Base-by-base conservation (phyloP, 2,888 invertebrate species). In the Drosophila nr. medialis region DNA sequence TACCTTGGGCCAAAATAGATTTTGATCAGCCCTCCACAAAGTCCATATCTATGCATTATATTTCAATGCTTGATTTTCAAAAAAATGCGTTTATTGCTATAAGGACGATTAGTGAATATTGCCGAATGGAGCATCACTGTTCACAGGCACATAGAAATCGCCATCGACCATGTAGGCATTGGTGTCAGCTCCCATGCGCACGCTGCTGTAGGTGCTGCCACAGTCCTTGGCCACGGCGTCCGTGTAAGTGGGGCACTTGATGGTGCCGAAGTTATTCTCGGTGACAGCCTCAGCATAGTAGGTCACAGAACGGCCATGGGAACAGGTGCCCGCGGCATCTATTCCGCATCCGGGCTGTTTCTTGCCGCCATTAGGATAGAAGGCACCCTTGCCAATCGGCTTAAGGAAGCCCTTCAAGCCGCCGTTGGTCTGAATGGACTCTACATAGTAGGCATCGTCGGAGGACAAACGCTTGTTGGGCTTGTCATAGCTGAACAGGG, bases 361-460 rank as follows among this genome's bases (percentile, higher is more conserved):
- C 91, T 93, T 93, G 91, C 93, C 92, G 73, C 92, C 92, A 92
- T 93, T 94, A 90, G 93, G 94, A 92, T 94, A 94, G 92, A 94
- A 93, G 86, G 93, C 92, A 85, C 93, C 93, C 89, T 93, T 93
- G 45, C 91, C 92, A 30, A 92, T 86, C 8, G 92, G 91, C 42
- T 79, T 64, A 1, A 88, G 63, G 69, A 90, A 91, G 5, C 92
- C 91, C 30, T 90, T 60, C 0, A 60, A 24, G 21, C 85, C 90
- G 1, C 80, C 89, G 65, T 90, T 86, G 0, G 92, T 92, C 24
- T 92, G 92, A 45, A 92, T 89, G 18, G 89, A 75, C 68, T 92
- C 92, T 2, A 92, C 91, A 24, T 92, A 92, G 11, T 42, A 55
- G 1, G 89, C 92, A 81, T 92, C 92, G 2, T 54, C 60, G 6